These are phyloP conservation scores for Drosophila neonasuta DNA, from an alignment of 2,888 invertebrate genomes.

Conservation along the genomic window DNA sequence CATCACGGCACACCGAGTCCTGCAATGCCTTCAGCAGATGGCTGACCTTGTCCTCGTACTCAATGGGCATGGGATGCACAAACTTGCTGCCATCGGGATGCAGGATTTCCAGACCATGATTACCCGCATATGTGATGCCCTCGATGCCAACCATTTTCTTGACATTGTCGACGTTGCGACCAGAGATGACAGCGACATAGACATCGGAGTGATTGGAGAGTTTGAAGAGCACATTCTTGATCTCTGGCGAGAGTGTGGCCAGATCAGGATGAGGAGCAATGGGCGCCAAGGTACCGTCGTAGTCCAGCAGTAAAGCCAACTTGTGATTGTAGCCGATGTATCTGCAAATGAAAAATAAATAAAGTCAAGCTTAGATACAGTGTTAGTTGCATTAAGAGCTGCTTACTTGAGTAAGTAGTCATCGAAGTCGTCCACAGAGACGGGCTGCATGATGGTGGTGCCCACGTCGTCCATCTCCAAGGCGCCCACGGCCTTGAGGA, in stretches of 20 bases:
- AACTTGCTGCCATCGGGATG: constrained; percentile 96
- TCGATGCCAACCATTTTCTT: constrained; percentile 95
- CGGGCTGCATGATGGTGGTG: constrained; percentile 93
- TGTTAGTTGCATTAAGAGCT: neutral
- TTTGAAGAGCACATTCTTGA: constrained; percentile 91
- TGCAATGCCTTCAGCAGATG: constrained; percentile 90
- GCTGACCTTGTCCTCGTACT: constrained; percentile 90
- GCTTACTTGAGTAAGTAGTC: constrained; percentile 92
- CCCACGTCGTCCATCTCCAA: constrained; percentile 92
- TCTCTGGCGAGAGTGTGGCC: constrained; percentile 92
- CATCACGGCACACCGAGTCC: constrained; percentile 92
- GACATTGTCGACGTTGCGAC: constrained; percentile 93
- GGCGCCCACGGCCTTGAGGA: constrained; percentile 93
- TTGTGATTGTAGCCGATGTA: constrained; percentile 94
- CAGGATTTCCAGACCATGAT: constrained; percentile 93
- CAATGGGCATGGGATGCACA: constrained; percentile 94
- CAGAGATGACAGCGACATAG: constrained; percentile 93
- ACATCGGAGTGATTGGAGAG: constrained; percentile 93
- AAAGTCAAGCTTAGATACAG: constrained; percentile 35
- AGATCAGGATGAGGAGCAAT: constrained; percentile 95
- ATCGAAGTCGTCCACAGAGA: constrained; percentile 95
- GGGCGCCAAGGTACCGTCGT: constrained; percentile 94
- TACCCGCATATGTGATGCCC: constrained; percentile 94
- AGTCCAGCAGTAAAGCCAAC: constrained; percentile 91
- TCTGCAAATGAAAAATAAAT: constrained; percentile 82